Evolutionary conservation across 2,113 vertebrate species (phyloP).

Genomic region (Prietella phreatophila): DNA sequence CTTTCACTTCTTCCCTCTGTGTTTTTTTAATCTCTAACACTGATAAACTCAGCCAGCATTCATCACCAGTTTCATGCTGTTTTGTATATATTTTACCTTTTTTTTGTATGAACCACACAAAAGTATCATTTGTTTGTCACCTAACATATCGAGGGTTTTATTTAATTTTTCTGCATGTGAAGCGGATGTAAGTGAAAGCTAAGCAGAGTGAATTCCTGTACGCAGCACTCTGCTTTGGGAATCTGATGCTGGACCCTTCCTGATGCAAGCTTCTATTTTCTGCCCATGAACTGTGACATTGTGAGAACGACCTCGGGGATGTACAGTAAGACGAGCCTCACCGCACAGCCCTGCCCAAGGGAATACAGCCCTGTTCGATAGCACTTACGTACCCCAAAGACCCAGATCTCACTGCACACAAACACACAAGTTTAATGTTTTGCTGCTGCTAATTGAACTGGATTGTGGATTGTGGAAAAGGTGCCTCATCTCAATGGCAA

Average conservation of each 20-base stretch:
- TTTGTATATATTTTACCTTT: background rate
- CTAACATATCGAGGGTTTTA: background rate
- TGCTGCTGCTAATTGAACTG: conserved; percentile 43
- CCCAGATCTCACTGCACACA: conserved; percentile 19
- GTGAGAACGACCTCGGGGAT: conserved; percentile 26
- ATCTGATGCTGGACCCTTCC: conserved; percentile 21
- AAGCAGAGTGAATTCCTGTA: conserved; percentile 17
- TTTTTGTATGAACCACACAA: background rate
- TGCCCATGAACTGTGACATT: conserved; percentile 28
- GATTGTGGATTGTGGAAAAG: conserved; percentile 38
- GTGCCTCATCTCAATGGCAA: conserved; percentile 49
- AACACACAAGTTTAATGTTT: conserved; percentile 23
- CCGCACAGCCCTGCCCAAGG: background rate
- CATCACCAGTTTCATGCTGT: background rate
- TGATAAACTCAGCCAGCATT: background rate
- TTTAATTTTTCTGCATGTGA: too few species aligned
- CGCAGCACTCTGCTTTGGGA: conserved; percentile 4
- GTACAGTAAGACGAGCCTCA: conserved; percentile 35
- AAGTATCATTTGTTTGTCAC: background rate
- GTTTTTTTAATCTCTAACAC: background rate
- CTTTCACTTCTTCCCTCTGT: background rate
- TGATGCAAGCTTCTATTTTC: conserved; percentile 14
- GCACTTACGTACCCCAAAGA: conserved; percentile 18
- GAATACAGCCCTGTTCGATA: conserved; percentile 21
- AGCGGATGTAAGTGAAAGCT: background rate